Base-by-base conservation (phyloP, 2,888 invertebrate species). In the Chironomus tentans region DNA sequence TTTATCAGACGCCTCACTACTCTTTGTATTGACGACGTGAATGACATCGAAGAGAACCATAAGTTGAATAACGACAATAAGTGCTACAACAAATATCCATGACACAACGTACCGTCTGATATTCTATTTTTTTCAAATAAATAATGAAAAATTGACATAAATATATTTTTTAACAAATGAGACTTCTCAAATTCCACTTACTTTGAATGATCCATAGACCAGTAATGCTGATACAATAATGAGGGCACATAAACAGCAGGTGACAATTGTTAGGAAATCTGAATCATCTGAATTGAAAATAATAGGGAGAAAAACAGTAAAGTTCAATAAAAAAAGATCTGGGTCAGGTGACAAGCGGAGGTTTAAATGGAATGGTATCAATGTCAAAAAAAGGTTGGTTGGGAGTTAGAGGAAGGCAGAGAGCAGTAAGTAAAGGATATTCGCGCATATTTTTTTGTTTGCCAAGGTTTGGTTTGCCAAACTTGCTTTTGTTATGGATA, bases 41-140 rank as follows among this genome's bases (percentile, higher is more conserved):
- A 76, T 76, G 50, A 76, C 69, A 76, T 76, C 76, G 15, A 76
- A 76, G 7, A 76, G 69, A 7, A 76, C 69, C 76, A 76, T 76
- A 50, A 76, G 56, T 38, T 76, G 76, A n/a, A 76, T 69, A 4
- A 76, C 56, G 15, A 76, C 76, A 56, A 76, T 76, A 18, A 76
- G 28, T 10, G 46, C 69, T 4, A 76, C 76, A 21, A 76, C 76
- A n/a, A 76, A 62, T 22, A 76, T 76, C 76, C 76, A 76, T 24
- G 76, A 76, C 15, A 76, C 48, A 1, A 76, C 76, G 48, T 76
- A 76, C 28, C 76, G 21, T 50, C 76, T 48, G 10, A 76, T 76
- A 28, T 76, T 76, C 76, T 75, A 24, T 50, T 0, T 38, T 38
- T 10, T 10, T 38, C n/a, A 5, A 56, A 7, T 6, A 18, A 56